phyloP scores from a whole-genome alignment of 2,888 invertebrate genomes.

The Mermis nigrescens region DNA sequence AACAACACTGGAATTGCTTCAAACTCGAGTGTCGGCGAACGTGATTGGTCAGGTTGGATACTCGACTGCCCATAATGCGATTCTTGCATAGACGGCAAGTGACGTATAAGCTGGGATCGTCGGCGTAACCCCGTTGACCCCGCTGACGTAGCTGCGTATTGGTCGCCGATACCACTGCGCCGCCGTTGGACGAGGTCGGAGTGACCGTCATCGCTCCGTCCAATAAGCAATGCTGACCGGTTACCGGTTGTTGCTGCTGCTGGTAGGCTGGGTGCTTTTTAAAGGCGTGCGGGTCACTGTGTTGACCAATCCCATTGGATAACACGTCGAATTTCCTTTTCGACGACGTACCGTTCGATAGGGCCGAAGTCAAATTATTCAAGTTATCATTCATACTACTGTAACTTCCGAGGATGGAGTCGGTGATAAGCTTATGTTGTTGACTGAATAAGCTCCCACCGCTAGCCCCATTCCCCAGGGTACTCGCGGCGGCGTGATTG shows the following conservation, averaged over 20 bases:
- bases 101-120: conserved; percentile 15
- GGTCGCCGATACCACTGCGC: neutral
- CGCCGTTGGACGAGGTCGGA: neutral
- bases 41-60: conserved; percentile 21
- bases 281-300: neutral
- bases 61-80: conserved; percentile 19
- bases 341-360: neutral
- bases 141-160: conserved; percentile 8
- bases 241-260: neutral
- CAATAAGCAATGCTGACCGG: neutral
- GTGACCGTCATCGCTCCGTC: neutral
- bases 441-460: too few relatives aligned
- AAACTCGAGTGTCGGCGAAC: conserved; percentile 20
- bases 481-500: neutral
- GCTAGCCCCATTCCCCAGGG: neutral
- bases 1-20: conserved; percentile 19
- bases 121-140: conserved; percentile 8
- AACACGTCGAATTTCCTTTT: neutral
- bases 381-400: neutral
- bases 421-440: neutral
- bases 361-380: neutral
- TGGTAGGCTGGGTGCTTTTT: neutral
- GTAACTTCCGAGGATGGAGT: neutral
- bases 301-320: neutral
- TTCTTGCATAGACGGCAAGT: conserved; percentile 17